phyloP scores from a whole-genome alignment of 2,113 vertebrate genomes.

The Lepus americanus region DNA sequence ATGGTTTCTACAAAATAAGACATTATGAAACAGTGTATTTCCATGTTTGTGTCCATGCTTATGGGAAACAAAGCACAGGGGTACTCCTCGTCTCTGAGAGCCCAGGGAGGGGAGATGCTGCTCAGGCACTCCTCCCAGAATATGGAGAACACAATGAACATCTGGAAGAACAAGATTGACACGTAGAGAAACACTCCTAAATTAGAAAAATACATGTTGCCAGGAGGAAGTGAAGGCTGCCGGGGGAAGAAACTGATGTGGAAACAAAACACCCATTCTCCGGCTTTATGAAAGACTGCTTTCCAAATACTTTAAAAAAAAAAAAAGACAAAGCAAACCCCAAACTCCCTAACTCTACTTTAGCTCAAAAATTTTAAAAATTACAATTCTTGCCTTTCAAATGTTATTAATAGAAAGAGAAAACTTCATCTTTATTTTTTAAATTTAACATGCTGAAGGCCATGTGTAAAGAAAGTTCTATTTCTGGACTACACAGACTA shows the following conservation, averaged over 20 bases:
- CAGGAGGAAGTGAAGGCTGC: conserved; percentile 16
- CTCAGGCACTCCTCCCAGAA: neutral
- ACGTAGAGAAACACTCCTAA: neutral
- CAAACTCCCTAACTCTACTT: neutral
- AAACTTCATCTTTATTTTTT: neutral
- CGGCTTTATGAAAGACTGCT: neutral
- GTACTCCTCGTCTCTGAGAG: neutral
- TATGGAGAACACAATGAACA: neutral
- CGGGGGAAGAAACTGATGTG: neutral
- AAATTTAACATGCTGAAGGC: conserved; percentile 21
- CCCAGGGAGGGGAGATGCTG: neutral
- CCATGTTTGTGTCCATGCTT: neutral
- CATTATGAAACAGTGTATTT: neutral
- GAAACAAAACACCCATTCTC: neutral
- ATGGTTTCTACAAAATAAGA: neutral
- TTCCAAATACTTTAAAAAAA: conserved; percentile 14
- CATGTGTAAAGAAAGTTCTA: neutral
- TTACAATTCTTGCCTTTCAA: conserved; percentile 33
- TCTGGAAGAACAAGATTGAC: neutral
- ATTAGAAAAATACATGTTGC: conserved; percentile 12
- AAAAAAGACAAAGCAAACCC: neutral
- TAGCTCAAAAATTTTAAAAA: conserved; percentile 16
- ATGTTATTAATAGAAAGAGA: conserved; percentile 1
- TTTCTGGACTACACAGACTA: neutral
- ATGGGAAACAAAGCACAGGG: neutral